phyloP scores from a whole-genome alignment of 2,888 invertebrate species.

The Plemyria rubiginata region DNA sequence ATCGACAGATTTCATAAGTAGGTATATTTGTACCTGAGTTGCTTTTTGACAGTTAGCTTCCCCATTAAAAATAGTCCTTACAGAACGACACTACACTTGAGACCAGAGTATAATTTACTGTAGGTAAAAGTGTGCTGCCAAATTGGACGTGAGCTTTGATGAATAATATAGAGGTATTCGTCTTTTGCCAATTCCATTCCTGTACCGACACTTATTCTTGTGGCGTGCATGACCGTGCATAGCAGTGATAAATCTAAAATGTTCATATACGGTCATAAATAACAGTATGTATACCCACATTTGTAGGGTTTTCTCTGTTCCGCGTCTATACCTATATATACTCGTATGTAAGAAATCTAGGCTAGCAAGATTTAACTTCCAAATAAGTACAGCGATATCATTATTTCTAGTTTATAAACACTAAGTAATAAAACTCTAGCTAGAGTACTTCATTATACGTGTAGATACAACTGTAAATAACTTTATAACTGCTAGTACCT shows the following conservation, averaged over 20 bases:
- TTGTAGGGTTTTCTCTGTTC: too few relatives aligned
- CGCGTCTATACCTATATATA: too few relatives aligned
- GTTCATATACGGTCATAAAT: not conserved
- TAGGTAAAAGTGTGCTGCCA: constrained; percentile 15
- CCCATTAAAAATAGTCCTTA: constrained; percentile 3
- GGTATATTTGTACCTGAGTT: too few relatives aligned
- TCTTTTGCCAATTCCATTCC: constrained; percentile 19
- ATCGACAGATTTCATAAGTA: not conserved
- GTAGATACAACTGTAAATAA: too few relatives aligned
- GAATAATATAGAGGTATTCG: constrained; percentile 6
- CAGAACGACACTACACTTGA: constrained; percentile 2
- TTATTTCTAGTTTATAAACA: not conserved
- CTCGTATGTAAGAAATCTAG: not conserved
- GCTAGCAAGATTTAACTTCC: constrained; percentile 3
- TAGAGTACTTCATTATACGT: not conserved
- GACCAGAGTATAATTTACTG: constrained; percentile 8
- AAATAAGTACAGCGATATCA: constrained; percentile 7
- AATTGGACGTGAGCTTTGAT: constrained; percentile 23
- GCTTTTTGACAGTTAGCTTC: not conserved
- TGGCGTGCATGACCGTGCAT: constrained; percentile 5
- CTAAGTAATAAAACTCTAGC: not conserved
- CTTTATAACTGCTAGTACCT: too few relatives aligned
- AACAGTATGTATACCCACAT: not conserved
- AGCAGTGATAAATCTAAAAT: constrained; percentile 11
- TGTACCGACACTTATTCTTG: constrained; percentile 9